phyloP scores from a whole-genome alignment of 1,140 invertebrate species.

The Temnothorax curvispinosus region DNA sequence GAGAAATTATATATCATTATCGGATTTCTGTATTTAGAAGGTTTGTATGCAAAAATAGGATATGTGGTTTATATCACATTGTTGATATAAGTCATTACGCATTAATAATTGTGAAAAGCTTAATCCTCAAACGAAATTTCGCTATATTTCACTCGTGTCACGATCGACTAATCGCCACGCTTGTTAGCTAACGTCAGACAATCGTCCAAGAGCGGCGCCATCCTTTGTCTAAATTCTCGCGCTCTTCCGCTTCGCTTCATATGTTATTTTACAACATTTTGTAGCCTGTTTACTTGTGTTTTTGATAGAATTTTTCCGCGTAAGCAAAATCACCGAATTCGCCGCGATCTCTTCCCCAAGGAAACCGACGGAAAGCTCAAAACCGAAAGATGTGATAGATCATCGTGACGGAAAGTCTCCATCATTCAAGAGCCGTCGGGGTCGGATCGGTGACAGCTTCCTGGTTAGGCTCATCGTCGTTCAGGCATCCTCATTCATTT shows the following conservation, averaged over 20 bases:
- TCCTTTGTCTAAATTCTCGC: slow-evolving; percentile 81
- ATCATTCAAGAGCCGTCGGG: slow-evolving; percentile 27
- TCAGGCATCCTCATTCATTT: background rate
- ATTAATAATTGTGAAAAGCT: background rate
- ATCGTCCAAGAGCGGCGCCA: slow-evolving; percentile 62
- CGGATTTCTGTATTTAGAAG: background rate
- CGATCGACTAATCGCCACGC: slow-evolving; percentile 50
- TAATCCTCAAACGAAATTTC: background rate
- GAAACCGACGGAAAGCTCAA: slow-evolving; percentile 21
- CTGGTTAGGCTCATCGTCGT: slow-evolving; percentile 54
- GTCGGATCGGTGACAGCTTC: slow-evolving; percentile 12
- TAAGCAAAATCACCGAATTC: slow-evolving; percentile 1
- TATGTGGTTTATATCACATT: background rate
- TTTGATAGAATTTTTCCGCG: slow-evolving; percentile 52
- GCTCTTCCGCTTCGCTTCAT: slow-evolving; percentile 69
- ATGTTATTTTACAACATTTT: slow-evolving; percentile 76
- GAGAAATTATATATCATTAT: background rate
- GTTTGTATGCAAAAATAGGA: background rate
- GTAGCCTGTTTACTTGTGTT: slow-evolving; percentile 40
- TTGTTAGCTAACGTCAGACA: slow-evolving; percentile 71
- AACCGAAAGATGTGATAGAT: slow-evolving; percentile 63
- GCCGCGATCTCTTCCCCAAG: slow-evolving; percentile 22
- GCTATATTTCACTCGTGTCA: background rate
- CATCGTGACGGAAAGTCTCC: slow-evolving; percentile 29
- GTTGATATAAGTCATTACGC: background rate